Conservation (phyloP, 2,888 invertebrate species). For the Tipula unca region DNA sequence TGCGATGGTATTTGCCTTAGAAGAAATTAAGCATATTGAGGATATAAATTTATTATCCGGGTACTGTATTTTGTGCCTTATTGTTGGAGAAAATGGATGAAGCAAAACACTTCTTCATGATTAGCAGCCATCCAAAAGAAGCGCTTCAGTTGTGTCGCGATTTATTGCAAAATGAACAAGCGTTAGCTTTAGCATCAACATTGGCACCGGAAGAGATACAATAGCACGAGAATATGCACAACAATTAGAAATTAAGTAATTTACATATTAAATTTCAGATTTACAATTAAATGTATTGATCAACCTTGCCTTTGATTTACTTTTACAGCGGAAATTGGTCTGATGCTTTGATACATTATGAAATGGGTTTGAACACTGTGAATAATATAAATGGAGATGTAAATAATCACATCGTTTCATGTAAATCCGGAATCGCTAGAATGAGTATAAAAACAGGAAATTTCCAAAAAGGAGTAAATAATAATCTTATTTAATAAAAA, state of each 20-base stretch:
- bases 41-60: conserved; percentile 59
- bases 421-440: conserved; percentile 86
- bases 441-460: conserved; percentile 89
- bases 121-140: conserved; percentile 53
- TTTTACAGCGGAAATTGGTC: conserved; percentile 67
- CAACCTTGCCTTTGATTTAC: not conserved
- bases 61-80: conserved; percentile 64
- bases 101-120: conserved; percentile 70
- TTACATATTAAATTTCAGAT: conserved; percentile 26
- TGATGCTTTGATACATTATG: conserved; percentile 85
- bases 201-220: conserved; percentile 75
- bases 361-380: conserved; percentile 55
- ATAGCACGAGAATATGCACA: conserved; percentile 89
- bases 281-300: not conserved
- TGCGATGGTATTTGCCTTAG: conserved; percentile 83
- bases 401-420: conserved; percentile 58
- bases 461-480: conserved; percentile 68
- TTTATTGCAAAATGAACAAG: conserved; percentile 91
- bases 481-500: too few species aligned
- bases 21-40: conserved; percentile 75
- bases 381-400: conserved; percentile 38
- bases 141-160: conserved; percentile 80
- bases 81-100: conserved; percentile 65
- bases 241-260: conserved; percentile 88
- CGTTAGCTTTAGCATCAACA: conserved; percentile 73